These are phyloP conservation scores for Pelecanus crispus DNA, from an alignment of 2,113 vertebrate species.

Conservation along the genomic window DNA sequence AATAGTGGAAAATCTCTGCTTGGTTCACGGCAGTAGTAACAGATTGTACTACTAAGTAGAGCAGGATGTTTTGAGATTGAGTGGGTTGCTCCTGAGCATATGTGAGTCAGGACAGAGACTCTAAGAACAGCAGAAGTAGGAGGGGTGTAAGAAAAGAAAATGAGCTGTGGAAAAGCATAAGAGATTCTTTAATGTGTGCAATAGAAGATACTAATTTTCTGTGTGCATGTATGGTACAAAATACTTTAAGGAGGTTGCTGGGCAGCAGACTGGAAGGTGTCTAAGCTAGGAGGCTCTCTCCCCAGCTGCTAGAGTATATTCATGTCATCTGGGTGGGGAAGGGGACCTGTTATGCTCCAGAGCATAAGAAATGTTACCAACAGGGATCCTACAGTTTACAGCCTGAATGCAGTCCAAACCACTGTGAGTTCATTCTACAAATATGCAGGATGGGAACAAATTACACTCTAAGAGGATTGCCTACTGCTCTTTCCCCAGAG, in stretches of 20 bases:
- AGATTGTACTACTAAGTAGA: background rate
- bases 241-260: background rate
- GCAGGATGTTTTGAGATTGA: background rate
- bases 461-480: background rate
- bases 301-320: background rate
- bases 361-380: background rate
- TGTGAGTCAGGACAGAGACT: background rate
- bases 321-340: fast-evolving
- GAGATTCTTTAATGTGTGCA: background rate
- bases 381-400: background rate
- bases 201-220: background rate
- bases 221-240: background rate
- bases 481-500: background rate
- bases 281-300: background rate
- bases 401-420: background rate
- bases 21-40: background rate
- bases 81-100: background rate
- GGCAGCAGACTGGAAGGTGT: background rate
- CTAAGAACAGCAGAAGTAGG: background rate
- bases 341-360: fast-evolving
- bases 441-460: background rate
- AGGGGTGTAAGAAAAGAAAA: background rate
- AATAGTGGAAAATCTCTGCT: background rate
- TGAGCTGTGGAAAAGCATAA: background rate
- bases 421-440: background rate